phyloP scores from a whole-genome alignment of 1,140 invertebrate species.

The Parapsyche elsis region DNA sequence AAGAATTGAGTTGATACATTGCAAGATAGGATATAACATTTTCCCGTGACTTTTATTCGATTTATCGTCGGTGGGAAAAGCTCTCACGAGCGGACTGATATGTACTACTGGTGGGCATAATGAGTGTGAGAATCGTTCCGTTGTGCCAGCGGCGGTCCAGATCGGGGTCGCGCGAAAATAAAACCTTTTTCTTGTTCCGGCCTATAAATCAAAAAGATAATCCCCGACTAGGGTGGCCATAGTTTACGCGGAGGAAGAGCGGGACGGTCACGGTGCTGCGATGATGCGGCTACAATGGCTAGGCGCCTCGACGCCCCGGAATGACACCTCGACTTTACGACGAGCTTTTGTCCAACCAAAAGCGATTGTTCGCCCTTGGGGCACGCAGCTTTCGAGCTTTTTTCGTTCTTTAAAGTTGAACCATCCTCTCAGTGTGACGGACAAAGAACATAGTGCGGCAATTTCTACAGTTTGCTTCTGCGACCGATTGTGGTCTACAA shows the following conservation, averaged over 20 bases:
- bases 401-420: no score
- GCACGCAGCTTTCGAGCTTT: no score
- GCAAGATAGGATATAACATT: not conserved
- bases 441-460: no score
- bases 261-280: conserved; percentile 11
- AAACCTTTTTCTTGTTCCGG: conserved; percentile 53
- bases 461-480: no score
- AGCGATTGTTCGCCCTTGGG: no score
- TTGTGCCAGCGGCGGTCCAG: not conserved
- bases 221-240: conserved; percentile 37
- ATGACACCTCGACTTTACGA: conserved; percentile 29
- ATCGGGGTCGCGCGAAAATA: conserved; percentile 48
- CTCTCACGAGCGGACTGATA: not conserved
- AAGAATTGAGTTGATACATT: no score
- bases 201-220: conserved; percentile 53
- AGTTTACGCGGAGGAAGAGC: conserved; percentile 36
- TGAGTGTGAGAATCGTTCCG: conserved; percentile 22
- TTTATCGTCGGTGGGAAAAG: not conserved
- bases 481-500: no score
- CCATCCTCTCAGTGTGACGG: no score
- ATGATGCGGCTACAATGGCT: conserved; percentile 20
- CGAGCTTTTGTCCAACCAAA: not conserved
- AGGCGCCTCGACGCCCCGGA: not conserved
- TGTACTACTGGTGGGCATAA: not conserved
- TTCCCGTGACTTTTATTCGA: not conserved